Evolutionary conservation across 2,888 invertebrate species (phyloP), one percentile per base, ranked within the genome.

Genomic region (Achlya flavicornis): DNA sequence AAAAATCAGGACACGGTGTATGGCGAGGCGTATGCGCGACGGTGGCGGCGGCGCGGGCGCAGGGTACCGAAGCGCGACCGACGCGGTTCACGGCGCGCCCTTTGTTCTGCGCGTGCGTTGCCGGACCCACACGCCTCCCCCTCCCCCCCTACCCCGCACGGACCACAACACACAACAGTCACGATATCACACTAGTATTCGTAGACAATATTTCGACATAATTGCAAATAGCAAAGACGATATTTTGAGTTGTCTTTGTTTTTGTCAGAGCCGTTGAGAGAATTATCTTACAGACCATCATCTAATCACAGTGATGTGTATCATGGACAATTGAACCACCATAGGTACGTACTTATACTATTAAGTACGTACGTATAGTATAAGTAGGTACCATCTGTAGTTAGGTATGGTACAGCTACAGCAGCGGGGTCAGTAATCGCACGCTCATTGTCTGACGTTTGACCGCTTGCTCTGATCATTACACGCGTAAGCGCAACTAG

Each of bases 41-140:
- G 43, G 48, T 10, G 48, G 74, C 68, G 66, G 67, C 64, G 72
- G 69, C 67, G 72, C 70, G 81, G 74, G 78, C 79, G 81, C 70
- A 73, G 77, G 75, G 84, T 80, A 83, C 81, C 91, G 87, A 85
- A 85, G 88, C 93, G 91, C 84, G 87, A 87, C 93, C 76, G 93
- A 88, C 87, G 86, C 90, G 93, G 93, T 93, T 93, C 93, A 93
- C 90, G 90, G 88, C 86, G 81, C 93, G 93, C 93, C 93, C 93
- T 93, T 93, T 93, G 93, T 93, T 93, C 93, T 89, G 90, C 85
- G 89, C 88, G 85, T 82, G 86, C 85, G n/a, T 81, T 79, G 83
- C 76, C 80, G 82, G 81, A 79, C 85, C 75, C 82, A 77, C 76
- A 78, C 81, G 65, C 68, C 66, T 72, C 69, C 71, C 66, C 62